Evolutionary conservation across 2,888 invertebrate genomes (phyloP).

Genomic region (Agonopterix alstromeriana): DNA sequence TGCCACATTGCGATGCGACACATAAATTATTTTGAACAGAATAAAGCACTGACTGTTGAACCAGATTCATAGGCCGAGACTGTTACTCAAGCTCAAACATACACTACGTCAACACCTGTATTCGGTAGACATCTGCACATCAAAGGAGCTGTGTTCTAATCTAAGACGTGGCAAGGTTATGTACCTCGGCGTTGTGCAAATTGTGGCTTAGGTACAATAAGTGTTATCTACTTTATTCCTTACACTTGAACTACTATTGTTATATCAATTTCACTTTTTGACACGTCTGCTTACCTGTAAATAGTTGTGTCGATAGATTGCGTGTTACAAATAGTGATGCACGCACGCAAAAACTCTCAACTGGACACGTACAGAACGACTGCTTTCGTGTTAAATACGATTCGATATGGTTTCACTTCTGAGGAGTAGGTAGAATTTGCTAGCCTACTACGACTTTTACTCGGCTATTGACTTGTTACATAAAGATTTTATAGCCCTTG

Average conservation of each 20-base stretch:
- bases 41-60: too few species aligned
- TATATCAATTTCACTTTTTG: conserved; percentile 1
- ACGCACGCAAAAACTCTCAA: conserved; percentile 53
- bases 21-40: too few species aligned
- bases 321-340: conserved; percentile 50
- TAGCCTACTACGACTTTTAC: conserved; percentile 12
- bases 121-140: too few species aligned
- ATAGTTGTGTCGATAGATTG: conserved; percentile 25
- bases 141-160: too few species aligned
- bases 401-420: conserved; percentile 71
- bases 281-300: background rate
- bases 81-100: too few species aligned
- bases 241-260: background rate
- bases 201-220: background rate
- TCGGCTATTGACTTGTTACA: background rate
- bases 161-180: too few species aligned
- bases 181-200: too few species aligned
- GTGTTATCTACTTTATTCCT: too few species aligned
- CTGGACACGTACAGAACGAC: conserved; percentile 49
- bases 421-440: conserved; percentile 30
- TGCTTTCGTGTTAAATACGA: conserved; percentile 53
- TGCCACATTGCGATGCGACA: conserved; percentile 24
- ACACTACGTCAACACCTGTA: too few species aligned
- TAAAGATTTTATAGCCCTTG: too few species aligned
- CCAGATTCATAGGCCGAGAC: too few species aligned